These are phyloP conservation scores for Cerastoderma edule DNA, from an alignment of 2,888 invertebrate genomes.

Conservation along the genomic window DNA sequence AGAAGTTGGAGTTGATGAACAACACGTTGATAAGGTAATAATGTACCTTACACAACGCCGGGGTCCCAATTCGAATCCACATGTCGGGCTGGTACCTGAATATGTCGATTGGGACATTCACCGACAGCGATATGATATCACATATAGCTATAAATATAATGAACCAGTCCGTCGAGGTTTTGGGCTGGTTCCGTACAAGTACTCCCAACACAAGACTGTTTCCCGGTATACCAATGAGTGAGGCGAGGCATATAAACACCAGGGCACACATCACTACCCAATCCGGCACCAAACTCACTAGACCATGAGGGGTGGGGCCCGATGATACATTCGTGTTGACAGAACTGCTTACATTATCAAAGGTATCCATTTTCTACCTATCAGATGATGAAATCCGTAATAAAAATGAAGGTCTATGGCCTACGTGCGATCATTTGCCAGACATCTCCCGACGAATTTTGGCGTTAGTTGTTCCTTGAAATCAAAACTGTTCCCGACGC, in stretches of 20 bases:
- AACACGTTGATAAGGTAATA: constrained; percentile 1
- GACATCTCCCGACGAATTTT: no score
- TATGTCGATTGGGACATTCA: constrained; percentile 23
- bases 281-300: background rate
- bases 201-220: constrained; percentile 24
- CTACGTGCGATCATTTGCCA: no score
- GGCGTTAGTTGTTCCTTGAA: no score
- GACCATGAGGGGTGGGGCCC: background rate
- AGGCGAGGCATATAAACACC: constrained; percentile 4
- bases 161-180: constrained; percentile 32
- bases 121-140: constrained; percentile 4
- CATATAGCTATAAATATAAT: constrained; percentile 18
- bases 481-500: no score
- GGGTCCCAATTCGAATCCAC: background rate
- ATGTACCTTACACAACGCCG: background rate
- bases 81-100: constrained; percentile 5
- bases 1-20: background rate
- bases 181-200: constrained; percentile 1
- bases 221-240: constrained; percentile 18
- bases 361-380: no score
- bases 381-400: no score
- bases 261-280: background rate
- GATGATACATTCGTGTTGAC: no score
- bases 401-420: no score
- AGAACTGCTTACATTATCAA: no score